Percentiles rank a stretch among this genome's conserved stretches.
These are phyloP conservation scores for Mythimna impura DNA, from an alignment of 2,888 invertebrate species.

Conservation along the genomic window DNA sequence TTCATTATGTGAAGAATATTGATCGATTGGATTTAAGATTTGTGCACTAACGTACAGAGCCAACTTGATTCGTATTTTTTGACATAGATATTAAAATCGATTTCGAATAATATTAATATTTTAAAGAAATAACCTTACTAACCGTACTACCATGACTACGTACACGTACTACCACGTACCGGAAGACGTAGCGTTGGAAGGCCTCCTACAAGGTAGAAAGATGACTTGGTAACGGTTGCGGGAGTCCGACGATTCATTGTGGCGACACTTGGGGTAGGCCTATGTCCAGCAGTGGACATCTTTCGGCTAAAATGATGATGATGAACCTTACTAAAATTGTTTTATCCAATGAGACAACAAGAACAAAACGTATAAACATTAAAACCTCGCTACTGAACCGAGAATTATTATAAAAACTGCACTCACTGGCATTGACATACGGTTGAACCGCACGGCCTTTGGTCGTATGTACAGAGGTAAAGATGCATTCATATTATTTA, in stretches of 20 bases:
- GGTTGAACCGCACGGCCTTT: slow-evolving; percentile 4
- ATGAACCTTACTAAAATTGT: slow-evolving; percentile 16
- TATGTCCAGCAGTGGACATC: too few relatives aligned
- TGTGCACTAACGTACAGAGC: too few relatives aligned
- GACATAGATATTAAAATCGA: neutral
- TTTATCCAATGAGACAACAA: slow-evolving; percentile 9
- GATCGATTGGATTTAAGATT: neutral
- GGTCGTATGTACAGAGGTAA: slow-evolving; percentile 4
- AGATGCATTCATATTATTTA: slow-evolving; percentile 11
- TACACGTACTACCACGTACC: too few relatives aligned
- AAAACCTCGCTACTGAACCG: slow-evolving; percentile 19
- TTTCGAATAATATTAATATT: neutral
- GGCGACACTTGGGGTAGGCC: too few relatives aligned
- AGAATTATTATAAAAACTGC: slow-evolving; percentile 34
- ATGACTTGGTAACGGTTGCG: too few relatives aligned
- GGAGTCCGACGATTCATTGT: too few relatives aligned
- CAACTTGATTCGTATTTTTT: neutral
- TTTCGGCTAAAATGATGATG: too few relatives aligned
- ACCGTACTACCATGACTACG: too few relatives aligned
- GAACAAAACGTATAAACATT: slow-evolving; percentile 15
- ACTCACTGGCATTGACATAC: slow-evolving; percentile 19
- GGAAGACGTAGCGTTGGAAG: too few relatives aligned
- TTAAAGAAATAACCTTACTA: slow-evolving; percentile 1
- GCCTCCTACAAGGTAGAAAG: too few relatives aligned
- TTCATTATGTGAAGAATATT: neutral